Evolutionary conservation across 2,797 vertebrate species (phyloP), one percentile per base, ranked within the genome.

Genomic region (Anguilla pacifica): DNA sequence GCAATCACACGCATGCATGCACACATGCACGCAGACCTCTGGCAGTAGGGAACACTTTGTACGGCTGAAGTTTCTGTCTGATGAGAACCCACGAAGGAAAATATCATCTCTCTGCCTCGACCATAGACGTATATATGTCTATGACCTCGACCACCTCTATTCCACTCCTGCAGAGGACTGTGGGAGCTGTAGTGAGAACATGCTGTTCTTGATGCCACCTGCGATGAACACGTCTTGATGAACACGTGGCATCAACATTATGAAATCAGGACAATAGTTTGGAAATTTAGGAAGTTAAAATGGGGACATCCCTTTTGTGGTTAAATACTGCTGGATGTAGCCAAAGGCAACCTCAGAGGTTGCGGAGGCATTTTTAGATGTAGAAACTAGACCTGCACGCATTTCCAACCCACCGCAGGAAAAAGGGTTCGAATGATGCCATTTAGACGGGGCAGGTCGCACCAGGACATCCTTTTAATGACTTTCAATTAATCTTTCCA

Each of bases 401-500:
- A 77, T 77, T 39, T 77, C 43, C 74, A 39, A 19, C 74, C 19
- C 39, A 72, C 74, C 74, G 17, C 5, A 17, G 74, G 39, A 22
- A 77, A 7, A 6, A 43, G 39, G 1, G 35, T 2, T 3, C 39
- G 17, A 35, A 72, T 43, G 74, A 19, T 35, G 39, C 11, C 74
- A 77, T 77, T 43, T 43, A 77, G 19, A 6, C 15, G 19, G 5
- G 35, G 6, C 31, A 13, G 39, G 74, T 77, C 35, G 19, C 74
- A 19, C 74, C 74, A 77, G 74, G 31, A 77, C 43, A 77, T 46
- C 74, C 3, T 35, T 22, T 77, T 77, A 77, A 77, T 77, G 72
- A 77, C 39, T 77, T 39, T 77, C 72, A 77, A 77, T 77, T 35
- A 77, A 77, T 77, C 72, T 77, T 43, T 77, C 72, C 39, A 77